Base-by-base conservation (phyloP, 1,140 invertebrate genomes). In the Lordiphosa mommai region DNA sequence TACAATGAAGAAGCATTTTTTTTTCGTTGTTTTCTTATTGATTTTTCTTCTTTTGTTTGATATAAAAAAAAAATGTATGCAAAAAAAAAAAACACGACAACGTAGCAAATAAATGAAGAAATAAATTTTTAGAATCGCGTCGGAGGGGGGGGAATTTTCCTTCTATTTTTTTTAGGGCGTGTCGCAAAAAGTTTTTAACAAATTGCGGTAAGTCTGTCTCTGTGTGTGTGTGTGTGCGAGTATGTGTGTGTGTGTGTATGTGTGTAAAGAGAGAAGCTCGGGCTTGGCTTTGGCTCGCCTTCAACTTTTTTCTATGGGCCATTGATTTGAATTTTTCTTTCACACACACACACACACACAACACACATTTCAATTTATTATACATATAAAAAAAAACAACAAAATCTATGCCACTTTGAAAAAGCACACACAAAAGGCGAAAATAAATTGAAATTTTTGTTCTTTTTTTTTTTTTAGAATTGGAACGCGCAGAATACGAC, bases 361-460 rank as follows among this genome's bases (percentile, higher is more conserved):
- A 23, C 4, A 27, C 20, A 23, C 20, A 23, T 23, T 23, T 27
- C 17, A 43, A 34, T 34, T 34, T 34, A 34, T 34, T 34, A 34
- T 34, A 34, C 12, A 65, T 61, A 65, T 53, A 65, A 49, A 51
- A 49, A 29, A 52, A 32, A 20, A 20, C 4, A 52, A 20, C n/a
- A 53, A 43, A 61, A 66, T 61, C 63, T 66, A 61, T 66, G 63
- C 58, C 63, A 66, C 63, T 66, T 66, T 66, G 50, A 61, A 63
- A 61, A 61, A 60, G 37, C 49, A 50, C 61, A 64, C 52, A 55
- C 49, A 44, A 49, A 66, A 58, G 46, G 47, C 53, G 38, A 30
- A 48, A 47, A 61, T 50, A 61, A 50, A 55, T 17, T 34, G 8
- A 50, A 56, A 27, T 27, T 27, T 27, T 27, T 27, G 23, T 27